Base-by-base conservation (phyloP, 2,888 invertebrate species). In the Metopia argyrocephala region DNA sequence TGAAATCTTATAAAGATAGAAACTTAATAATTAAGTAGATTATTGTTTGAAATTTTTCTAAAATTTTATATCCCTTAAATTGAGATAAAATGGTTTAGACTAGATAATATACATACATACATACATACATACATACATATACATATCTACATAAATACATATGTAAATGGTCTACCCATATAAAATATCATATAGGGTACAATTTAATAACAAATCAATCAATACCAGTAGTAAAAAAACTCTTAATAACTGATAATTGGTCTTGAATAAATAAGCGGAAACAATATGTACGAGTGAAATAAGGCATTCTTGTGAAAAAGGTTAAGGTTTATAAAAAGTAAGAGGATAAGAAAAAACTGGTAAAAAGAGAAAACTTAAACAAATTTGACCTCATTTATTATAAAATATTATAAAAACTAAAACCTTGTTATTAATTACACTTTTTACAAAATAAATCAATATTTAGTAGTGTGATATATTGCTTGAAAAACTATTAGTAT, bases 361-460 rank as follows among this genome's bases (percentile, higher is more conserved):
- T 15, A 59, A 62, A 38, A 23, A 45, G 38, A 23, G 61, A 1
- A 62, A 62, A 27, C 12, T 46, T n/a, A 23, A 38, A 61, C 15
- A 45, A 45, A 9, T 38, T 38, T 62, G 23, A 62, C 62, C 62
- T 46, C n/a, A 38, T 46, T 62, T 62, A 18, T 46, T n/a, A n/a
- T n/a, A 46, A 46, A 46, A 25, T 46, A 25, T 18, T 12, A 12
- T 12, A 38, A 38, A 38, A 46, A 25, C 3, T 46, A 2, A 15
- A 62, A 62, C 62, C 62, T 62, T 62, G 46, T 61, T 23, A 61
- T 45, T 61, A 61, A 61, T 61, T 45, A 61, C 20, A 38, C 20
- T 5, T 9, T 57, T 28, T 9, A 28, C 18, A 9, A 28, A 59
- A 38, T 45, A 61, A 61, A 61, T 61, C 59, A 45, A 61, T 61